Percentiles rank a stretch among this genome's conserved stretches.
These are phyloP conservation scores for Chitala chitala DNA, from an alignment of 2,113 vertebrate species.

Conservation along the genomic window DNA sequence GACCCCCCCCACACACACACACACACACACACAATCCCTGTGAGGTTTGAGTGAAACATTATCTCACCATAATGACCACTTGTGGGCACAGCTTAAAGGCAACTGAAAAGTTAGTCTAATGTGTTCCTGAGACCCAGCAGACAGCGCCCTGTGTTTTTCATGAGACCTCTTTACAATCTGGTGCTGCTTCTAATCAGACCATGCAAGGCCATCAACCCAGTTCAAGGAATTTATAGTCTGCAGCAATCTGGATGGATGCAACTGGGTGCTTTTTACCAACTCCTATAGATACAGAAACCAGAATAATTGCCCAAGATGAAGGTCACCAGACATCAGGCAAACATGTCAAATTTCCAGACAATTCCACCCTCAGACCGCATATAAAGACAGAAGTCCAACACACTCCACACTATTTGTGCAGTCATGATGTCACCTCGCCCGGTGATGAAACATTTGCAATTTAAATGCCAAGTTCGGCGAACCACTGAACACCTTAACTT, in stretches of 20 bases:
- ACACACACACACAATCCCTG: background rate
- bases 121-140: constrained; percentile 27
- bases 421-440: too few relatives aligned
- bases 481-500: too few relatives aligned
- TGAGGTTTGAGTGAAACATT: constrained; percentile 23
- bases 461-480: too few relatives aligned
- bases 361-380: too few relatives aligned
- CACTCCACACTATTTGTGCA: too few relatives aligned
- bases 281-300: background rate
- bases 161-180: background rate
- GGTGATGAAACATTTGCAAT: too few relatives aligned
- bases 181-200: background rate
- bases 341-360: too few relatives aligned
- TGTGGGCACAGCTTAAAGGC: constrained; percentile 5
- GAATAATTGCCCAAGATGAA: too few relatives aligned
- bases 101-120: constrained; percentile 38
- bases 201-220: background rate
- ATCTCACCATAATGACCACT: background rate
- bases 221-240: background rate
- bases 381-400: too few relatives aligned
- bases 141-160: background rate
- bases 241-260: background rate
- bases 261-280: background rate
- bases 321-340: too few relatives aligned
- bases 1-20: constrained; percentile 13